Base-by-base conservation (phyloP, 1,140 invertebrate genomes). In the Epicauta chinensis region DNA sequence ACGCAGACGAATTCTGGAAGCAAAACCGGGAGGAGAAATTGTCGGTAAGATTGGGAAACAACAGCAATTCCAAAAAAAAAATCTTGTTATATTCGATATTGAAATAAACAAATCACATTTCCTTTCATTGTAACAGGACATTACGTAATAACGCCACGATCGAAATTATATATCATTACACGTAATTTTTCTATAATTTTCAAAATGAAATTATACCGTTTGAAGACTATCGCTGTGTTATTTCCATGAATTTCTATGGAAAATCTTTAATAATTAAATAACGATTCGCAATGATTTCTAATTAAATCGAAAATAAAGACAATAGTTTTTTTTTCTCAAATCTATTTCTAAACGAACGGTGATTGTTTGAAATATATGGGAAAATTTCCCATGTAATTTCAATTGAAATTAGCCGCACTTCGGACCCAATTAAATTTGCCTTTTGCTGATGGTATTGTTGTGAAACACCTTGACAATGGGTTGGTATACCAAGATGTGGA, bases 91-190 rank as follows among this genome's bases (percentile, higher is more conserved):
- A n/a, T 23, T 23, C 23, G 23, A 7, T 23, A 23, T 7, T 5
- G 23, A 7, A 23, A 23, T 23, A 23, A 23, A 23, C 23, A 23
- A 47, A 47, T 46, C 16, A 29, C 38, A 47, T 47, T 47, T 47
- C 45, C 45, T 47, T 47, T 47, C 45, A 47, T 47, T 47, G 37
- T 13, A 47, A 34, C 11, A 12, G 45, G 38, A 23, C 23, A 47
- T 47, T 47, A 47, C 30, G 15, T 47, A 47, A 47, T 37, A 38
- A 23, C 23, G 23, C 4, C 23, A 16, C 23, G 16, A 35, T 9
- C 13, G 29, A 47, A 37, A 47, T 47, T 47, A 47, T 47, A 47
- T 47, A 47, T 47, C 45, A 47, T 47, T 47, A 54, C 23, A 23
- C 4, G 23, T 23, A 23, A n/a, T 23, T 23, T 23, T 23, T 23